phyloP scores from a whole-genome alignment of 2,797 vertebrate species.

The Otus scops region DNA sequence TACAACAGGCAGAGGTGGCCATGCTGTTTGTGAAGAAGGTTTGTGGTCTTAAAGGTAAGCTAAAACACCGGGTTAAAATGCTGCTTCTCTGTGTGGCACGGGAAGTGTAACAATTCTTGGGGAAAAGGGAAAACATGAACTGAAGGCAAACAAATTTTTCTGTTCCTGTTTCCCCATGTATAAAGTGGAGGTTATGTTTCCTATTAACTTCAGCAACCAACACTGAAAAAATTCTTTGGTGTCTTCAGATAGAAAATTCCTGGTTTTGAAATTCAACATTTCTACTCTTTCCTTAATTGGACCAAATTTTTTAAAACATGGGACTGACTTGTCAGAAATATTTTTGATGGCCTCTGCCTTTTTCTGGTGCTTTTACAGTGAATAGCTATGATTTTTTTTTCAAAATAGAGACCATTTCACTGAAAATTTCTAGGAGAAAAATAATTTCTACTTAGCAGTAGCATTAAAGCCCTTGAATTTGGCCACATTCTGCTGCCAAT shows the following conservation, averaged over 20 bases:
- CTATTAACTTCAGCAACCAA: neutral
- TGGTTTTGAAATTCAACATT: neutral
- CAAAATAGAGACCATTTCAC: slow-evolving; percentile 29
- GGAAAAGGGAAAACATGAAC: neutral
- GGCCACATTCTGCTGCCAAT: slow-evolving; percentile 33
- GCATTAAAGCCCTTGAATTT: slow-evolving; percentile 36
- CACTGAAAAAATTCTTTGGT: neutral
- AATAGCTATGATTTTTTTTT: neutral
- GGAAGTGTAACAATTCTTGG: neutral
- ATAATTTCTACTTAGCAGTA: slow-evolving; percentile 18
- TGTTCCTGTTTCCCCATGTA: neutral
- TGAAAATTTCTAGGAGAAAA: slow-evolving; percentile 21
- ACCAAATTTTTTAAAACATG: neutral
- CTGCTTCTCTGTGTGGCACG: neutral
- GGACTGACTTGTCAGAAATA: neutral
- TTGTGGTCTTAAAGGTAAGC: neutral
- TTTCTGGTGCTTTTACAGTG: neutral
- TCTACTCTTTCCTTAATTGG: neutral
- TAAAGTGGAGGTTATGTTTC: neutral
- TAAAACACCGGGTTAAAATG: neutral
- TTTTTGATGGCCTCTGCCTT: neutral
- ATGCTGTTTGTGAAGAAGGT: neutral
- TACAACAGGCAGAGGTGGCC: neutral
- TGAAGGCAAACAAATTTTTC: neutral
- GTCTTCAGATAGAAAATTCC: neutral